A percentile compares a stretch with the other conserved stretches of the same genome.
Evolutionary conservation across 2,113 vertebrate genomes (phyloP).

Genomic region (Ictalurus punctatus): DNA sequence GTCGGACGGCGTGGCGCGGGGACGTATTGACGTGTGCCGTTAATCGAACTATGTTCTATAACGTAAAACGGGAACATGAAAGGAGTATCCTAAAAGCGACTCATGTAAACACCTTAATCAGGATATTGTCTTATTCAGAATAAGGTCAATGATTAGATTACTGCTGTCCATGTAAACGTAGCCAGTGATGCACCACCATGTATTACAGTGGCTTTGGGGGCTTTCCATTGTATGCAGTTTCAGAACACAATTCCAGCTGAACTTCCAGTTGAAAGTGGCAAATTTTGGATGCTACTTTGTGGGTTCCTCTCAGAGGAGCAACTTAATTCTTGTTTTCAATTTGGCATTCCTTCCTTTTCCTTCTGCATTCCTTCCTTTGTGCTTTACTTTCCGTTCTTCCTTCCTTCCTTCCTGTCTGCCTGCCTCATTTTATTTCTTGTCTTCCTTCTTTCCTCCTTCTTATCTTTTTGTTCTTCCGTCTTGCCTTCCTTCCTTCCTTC

Average conservation of each 20-base stretch:
- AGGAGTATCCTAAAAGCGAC: too few species aligned
- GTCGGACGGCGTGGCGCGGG: too few species aligned
- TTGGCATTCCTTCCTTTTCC: neutral
- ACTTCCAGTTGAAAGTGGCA: neutral
- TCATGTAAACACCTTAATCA: too few species aligned
- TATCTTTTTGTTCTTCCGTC: neutral
- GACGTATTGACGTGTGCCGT: too few species aligned
- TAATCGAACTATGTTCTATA: too few species aligned
- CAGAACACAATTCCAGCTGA: neutral
- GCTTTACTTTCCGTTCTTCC: neutral
- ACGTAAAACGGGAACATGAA: too few species aligned
- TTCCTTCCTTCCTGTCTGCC: neutral
- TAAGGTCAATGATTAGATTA: too few species aligned
- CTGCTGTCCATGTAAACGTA: too few species aligned
- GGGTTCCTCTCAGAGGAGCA: neutral
- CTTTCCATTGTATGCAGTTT: neutral
- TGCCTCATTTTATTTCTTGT: too few species aligned
- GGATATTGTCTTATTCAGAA: too few species aligned
- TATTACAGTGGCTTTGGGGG: neutral
- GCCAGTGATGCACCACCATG: neutral
- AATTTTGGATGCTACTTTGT: neutral
- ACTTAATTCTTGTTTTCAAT: neutral
- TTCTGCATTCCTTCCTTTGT: neutral
- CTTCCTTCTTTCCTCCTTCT: neutral
- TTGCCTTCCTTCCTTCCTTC: accelerated